Conservation (phyloP, 2,113 vertebrate genomes). For the Mola mola region DNA sequence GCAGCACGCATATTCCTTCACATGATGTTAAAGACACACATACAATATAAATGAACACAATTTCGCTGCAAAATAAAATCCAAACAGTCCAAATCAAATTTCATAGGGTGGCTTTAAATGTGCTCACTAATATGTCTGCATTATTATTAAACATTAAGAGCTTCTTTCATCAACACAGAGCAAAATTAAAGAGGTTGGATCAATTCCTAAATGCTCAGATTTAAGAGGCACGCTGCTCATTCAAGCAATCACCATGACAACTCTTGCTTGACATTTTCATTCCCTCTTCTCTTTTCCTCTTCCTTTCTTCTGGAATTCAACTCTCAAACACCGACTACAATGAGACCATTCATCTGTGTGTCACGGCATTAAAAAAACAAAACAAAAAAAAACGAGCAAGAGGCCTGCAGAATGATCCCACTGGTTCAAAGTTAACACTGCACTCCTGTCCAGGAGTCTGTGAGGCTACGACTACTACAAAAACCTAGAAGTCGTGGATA, state of each 20-base stretch:
- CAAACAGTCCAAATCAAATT: constrained; percentile 55
- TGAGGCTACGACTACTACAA: not conserved
- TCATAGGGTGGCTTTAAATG: constrained; percentile 27
- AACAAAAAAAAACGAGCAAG: constrained; percentile 15
- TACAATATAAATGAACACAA: constrained; percentile 55
- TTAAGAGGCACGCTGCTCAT: constrained; percentile 75
- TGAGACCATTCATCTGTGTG: constrained; percentile 49
- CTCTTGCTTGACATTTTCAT: constrained; percentile 73
- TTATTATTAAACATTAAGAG: constrained; percentile 45
- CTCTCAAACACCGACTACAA: constrained; percentile 52
- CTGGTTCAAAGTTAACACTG: constrained; percentile 15
- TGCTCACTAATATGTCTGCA: constrained; percentile 12
- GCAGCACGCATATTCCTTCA: constrained; percentile 73
- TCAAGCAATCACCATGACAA: constrained; percentile 83
- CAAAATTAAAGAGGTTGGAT: constrained; percentile 51
- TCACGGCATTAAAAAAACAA: constrained; percentile 33
- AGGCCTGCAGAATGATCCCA: constrained; percentile 23
- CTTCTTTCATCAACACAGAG: constrained; percentile 44
- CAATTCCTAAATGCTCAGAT: constrained; percentile 68
- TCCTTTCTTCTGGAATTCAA: constrained; percentile 54
- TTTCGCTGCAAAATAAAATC: constrained; percentile 47
- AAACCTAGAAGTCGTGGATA: not conserved
- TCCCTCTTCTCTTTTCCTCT: constrained; percentile 25
- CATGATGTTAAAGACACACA: constrained; percentile 62
- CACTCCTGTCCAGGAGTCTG: not conserved